Evolutionary conservation across 2,797 vertebrate species (phyloP), one percentile per base, ranked within the genome.

Genomic region (Hemitrygon akajei): DNA sequence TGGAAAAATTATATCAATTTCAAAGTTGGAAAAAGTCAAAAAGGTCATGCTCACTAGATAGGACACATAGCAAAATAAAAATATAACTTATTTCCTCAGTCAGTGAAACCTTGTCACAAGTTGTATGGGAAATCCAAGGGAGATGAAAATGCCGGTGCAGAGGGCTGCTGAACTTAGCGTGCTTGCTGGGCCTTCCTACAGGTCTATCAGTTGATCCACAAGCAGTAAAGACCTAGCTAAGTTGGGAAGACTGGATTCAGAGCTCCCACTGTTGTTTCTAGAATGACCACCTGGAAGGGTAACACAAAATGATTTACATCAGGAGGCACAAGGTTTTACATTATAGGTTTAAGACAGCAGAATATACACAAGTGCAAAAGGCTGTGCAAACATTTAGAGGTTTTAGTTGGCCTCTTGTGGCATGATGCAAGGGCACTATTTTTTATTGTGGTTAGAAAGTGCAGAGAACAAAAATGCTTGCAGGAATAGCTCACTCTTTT

Each of bases 201-300:
- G 98, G 98, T 99, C 99, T 98, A 99, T 99, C 97, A 99, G 99
- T 98, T 99, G 99, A 98, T 99, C 99, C 98, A 99, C 98, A 97
- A 99, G 98, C 97, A 99, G 98, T 95, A 99, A 98, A 97, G 99
- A 98, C 97, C 98, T 98, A 97, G 98, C 98, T 98, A 99, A 97
- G 98, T 97, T 99, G 97, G 98, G 98, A 97, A 99, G 98, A 98
- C 98, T 99, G 98, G 98, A 98, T 97, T 99, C 99, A 98, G 99
- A 98, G 97, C 98, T 99, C 97, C 98, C 98, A 98, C 98, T 99
- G 99, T 98, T 99, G 98, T 98, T 99, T 98, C 97, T 98, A 97
- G 98, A 98, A 97, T 99, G 98, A 97, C 98, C 98, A 99, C 98
- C 98, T 99, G 97, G 95, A 97, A 99, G 97, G 97, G 97, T 97